These are phyloP conservation scores for Melanotaenia trifasciata DNA, from an alignment of 2,797 vertebrate species.

Conservation along the genomic window DNA sequence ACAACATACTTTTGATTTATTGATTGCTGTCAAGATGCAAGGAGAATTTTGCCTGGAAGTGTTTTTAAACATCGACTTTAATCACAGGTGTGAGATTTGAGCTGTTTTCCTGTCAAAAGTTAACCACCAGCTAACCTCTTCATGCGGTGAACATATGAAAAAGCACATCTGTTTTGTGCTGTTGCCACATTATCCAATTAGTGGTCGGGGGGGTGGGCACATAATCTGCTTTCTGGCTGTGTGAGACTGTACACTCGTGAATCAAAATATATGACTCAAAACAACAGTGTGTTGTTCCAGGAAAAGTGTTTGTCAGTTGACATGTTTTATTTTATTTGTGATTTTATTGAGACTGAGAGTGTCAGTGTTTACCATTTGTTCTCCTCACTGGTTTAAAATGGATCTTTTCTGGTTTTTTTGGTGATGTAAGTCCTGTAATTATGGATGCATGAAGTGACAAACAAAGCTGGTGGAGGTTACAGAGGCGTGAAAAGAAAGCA, in stretches of 20 bases:
- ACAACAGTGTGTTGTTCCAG: constrained; percentile 55
- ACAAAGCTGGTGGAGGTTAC: constrained; percentile 42
- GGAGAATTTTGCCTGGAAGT: not conserved
- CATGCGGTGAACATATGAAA: constrained; percentile 44
- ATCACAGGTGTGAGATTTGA: constrained; percentile 27
- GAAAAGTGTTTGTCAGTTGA: constrained; percentile 48
- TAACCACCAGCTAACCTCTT: constrained; percentile 32
- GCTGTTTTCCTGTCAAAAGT: constrained; percentile 37
- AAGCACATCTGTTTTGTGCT: constrained; percentile 49
- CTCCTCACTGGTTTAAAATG: constrained; percentile 21
- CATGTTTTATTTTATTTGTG: constrained; percentile 11
- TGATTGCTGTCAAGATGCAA: constrained; percentile 2
- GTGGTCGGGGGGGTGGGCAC: constrained; percentile 43
- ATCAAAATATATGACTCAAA: constrained; percentile 52
- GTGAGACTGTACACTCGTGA: constrained; percentile 22
- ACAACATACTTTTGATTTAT: not conserved
- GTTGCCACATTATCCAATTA: constrained; percentile 61
- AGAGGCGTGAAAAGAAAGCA: constrained; percentile 18
- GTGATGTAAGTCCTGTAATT: constrained; percentile 63
- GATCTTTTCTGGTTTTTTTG: constrained; percentile 52
- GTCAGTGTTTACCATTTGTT: constrained; percentile 49
- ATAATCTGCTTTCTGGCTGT: constrained; percentile 25
- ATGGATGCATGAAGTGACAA: constrained; percentile 51
- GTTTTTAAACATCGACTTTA: not conserved
- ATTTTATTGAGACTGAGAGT: constrained; percentile 57